Evolutionary conservation across 2,113 vertebrate genomes (phyloP).

Genomic region (Orthonyx spaldingii): DNA sequence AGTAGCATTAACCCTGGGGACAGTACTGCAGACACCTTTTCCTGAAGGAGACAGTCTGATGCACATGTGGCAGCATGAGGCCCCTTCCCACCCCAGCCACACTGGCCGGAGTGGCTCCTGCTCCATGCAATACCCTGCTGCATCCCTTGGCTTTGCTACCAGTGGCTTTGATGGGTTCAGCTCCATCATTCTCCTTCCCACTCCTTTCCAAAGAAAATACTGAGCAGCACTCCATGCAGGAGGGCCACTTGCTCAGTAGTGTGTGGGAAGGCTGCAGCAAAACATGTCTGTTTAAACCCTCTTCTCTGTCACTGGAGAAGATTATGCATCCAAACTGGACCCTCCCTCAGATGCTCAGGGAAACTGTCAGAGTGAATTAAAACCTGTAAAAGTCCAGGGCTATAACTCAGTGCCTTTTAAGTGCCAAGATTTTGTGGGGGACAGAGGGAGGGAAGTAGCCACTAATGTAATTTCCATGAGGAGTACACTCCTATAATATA

Average conservation of each 20-base stretch:
- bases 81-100: background rate
- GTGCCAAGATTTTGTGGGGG: slow-evolving; percentile 40
- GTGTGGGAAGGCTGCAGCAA: background rate
- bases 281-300: background rate
- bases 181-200: background rate
- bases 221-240: background rate
- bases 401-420: slow-evolving; percentile 65
- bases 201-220: background rate
- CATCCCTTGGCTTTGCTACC: background rate
- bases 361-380: slow-evolving; percentile 47
- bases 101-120: background rate
- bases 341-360: slow-evolving; percentile 21
- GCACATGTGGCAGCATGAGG: accelerated
- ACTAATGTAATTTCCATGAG: slow-evolving; percentile 49
- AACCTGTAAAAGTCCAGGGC: slow-evolving; percentile 21
- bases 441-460: background rate
- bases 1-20: background rate
- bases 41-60: background rate
- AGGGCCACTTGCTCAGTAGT: background rate
- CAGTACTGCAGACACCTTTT: background rate
- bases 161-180: background rate
- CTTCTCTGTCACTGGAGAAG: background rate
- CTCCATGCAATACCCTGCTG: background rate
- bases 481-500: slow-evolving; percentile 68
- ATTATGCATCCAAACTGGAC: background rate